These are phyloP conservation scores for Papilio gigon DNA, from an alignment of 2,888 invertebrate genomes.

Conservation along the genomic window DNA sequence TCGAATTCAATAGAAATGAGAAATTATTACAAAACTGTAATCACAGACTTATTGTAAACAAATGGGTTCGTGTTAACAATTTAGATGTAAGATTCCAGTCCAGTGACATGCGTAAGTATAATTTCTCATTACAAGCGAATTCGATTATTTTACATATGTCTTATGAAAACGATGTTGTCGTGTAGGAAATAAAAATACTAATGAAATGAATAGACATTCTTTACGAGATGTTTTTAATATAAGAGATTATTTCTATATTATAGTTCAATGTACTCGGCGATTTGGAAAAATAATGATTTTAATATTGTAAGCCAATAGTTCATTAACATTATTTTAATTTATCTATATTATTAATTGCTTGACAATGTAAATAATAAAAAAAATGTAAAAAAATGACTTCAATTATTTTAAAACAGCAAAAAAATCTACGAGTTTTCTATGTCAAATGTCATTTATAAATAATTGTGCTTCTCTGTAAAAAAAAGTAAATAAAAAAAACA, in stretches of 20 bases:
- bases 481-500: too few species aligned
- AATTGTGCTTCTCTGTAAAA: too few species aligned
- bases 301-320: too few species aligned
- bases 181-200: not conserved
- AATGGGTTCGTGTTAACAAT: too few species aligned
- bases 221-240: not conserved
- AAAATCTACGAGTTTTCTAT: not conserved
- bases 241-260: not conserved
- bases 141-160: not conserved
- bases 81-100: too few species aligned
- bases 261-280: not conserved
- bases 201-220: not conserved
- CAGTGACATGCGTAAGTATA: too few species aligned
- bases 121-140: too few species aligned
- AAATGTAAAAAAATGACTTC: not conserved
- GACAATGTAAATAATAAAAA: not conserved
- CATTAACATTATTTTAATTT: not conserved
- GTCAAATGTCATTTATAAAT: too few species aligned
- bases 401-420: not conserved
- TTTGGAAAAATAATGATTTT: not conserved
- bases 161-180: not conserved
- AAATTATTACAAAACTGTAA: too few species aligned
- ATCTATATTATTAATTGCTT: not conserved
- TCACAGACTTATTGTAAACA: too few species aligned
- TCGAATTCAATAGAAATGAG: too few species aligned